Base-by-base conservation (phyloP, 2,888 invertebrate species). In the Amphiduros pacificus region DNA sequence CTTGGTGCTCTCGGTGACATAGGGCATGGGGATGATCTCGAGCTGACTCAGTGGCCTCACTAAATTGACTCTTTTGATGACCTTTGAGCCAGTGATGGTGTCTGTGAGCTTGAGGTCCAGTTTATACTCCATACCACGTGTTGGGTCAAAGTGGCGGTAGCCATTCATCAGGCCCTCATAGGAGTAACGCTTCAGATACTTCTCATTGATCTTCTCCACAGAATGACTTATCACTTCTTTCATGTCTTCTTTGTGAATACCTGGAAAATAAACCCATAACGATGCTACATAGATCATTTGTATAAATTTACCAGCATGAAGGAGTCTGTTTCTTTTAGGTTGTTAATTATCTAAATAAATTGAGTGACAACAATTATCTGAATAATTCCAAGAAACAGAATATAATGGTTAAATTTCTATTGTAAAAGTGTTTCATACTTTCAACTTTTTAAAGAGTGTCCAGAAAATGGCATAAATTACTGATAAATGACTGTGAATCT, bases 1-100 rank as follows among this genome's bases (percentile, higher is more conserved):
- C 68, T 92, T 86, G 5, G 91, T 90, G 82, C 90, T 92, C 86
- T 98, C 97, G 0, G 96, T 97, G 1, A 97, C 96, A 84, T 96
- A 97, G 0, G 95, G 96, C 79, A 94, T 92, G 1, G 92, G 90
- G 41, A 95, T 87, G 63, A 97, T 88, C 78, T 96, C 93, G 9
- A 94, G 91, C 63, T 89, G 88, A 20, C 93, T 93, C 60, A 97
- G 84, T 17, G 92, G 90, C 69, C 95, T 91, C 57, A 90, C 89
- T 44, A 91, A 87, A 84, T 94, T 90, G 70, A 94, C 87, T 74
- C 91, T 88, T 60, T 78, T 74, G 52, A 74, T 63, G 3, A 71
- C 63, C 32, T 72, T 69, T 9, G 49, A 50, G 9, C 66, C 66
- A 17, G 67, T 61, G 1, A 64, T 58, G n/a, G 62, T 58, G 60